Percentiles rank a stretch among this genome's conserved stretches.
phyloP scores from a whole-genome alignment of 2,113 vertebrate genomes.

The Calyptommatus sinebrachiatus region DNA sequence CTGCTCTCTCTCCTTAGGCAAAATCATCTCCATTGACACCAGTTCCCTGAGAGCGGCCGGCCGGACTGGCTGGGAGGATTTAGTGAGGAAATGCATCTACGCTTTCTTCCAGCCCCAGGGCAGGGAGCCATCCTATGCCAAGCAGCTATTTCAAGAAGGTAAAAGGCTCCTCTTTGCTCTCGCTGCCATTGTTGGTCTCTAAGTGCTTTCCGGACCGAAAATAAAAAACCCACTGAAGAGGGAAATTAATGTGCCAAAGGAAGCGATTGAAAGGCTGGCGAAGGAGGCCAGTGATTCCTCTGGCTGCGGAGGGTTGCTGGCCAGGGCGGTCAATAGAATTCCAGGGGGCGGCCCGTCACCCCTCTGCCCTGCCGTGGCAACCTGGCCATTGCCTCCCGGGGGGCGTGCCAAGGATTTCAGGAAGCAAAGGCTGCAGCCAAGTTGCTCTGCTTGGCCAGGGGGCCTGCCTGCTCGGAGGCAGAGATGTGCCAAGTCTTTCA shows the following conservation, averaged over 20 bases:
- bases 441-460: neutral
- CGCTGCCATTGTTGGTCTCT: constrained; percentile 24
- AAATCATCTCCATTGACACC: constrained; percentile 98
- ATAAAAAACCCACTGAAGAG: neutral
- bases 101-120: constrained; percentile 97
- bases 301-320: neutral
- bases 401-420: neutral
- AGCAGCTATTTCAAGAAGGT: constrained; percentile 95
- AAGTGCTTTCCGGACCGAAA: constrained; percentile 51
- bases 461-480: neutral
- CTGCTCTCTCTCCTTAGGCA: constrained; percentile 73
- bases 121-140: constrained; percentile 91
- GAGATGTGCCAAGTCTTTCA: neutral
- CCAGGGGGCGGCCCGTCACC: neutral
- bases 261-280: neutral
- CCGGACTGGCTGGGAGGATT: constrained; percentile 92
- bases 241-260: neutral
- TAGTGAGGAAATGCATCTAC: constrained; percentile 96
- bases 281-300: neutral
- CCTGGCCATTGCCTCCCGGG: neutral
- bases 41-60: constrained; percentile 89
- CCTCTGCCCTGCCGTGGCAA: neutral
- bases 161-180: constrained; percentile 44
- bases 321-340: neutral
- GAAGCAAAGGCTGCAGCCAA: neutral